Evolutionary conservation across 2,113 vertebrate genomes (phyloP).

Genomic region (Alligator mississippiensis): DNA sequence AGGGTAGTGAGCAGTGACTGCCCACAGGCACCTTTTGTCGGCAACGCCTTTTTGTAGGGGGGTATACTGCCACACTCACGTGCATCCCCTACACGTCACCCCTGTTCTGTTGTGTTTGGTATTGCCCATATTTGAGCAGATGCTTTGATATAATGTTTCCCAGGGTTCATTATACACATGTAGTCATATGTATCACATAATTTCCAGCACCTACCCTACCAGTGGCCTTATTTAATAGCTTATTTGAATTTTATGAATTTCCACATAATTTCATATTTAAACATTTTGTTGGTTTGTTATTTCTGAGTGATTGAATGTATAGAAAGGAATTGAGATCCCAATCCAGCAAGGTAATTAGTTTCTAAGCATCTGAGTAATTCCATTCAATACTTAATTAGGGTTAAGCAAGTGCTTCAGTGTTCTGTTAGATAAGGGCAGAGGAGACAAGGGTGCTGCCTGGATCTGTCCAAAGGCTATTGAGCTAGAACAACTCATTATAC

Average conservation of each 20-base stretch:
- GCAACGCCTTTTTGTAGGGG: not conserved
- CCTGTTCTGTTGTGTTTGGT: not conserved
- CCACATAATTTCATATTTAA: not conserved
- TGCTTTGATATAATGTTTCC: not conserved
- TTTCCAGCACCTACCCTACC: not conserved
- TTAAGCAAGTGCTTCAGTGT: not conserved
- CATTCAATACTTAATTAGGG: not conserved
- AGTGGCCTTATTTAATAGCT: not conserved
- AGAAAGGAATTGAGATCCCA: not conserved
- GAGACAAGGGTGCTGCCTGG: not conserved
- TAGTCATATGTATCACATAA: not conserved
- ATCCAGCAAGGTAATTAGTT: not conserved
- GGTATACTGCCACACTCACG: too few relatives aligned
- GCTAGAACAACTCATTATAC: not conserved
- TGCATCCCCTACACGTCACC: too few relatives aligned
- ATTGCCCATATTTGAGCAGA: not conserved
- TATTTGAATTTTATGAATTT: not conserved
- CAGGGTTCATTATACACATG: not conserved
- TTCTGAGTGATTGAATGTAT: not conserved
- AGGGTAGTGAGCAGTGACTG: too few relatives aligned
- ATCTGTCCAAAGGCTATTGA: not conserved
- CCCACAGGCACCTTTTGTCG: too few relatives aligned
- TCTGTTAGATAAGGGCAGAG: not conserved
- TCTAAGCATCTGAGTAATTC: not conserved
- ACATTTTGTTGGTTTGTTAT: not conserved